Evolutionary conservation across 2,113 vertebrate species (phyloP).

Genomic region (Hypomesus transpacificus): DNA sequence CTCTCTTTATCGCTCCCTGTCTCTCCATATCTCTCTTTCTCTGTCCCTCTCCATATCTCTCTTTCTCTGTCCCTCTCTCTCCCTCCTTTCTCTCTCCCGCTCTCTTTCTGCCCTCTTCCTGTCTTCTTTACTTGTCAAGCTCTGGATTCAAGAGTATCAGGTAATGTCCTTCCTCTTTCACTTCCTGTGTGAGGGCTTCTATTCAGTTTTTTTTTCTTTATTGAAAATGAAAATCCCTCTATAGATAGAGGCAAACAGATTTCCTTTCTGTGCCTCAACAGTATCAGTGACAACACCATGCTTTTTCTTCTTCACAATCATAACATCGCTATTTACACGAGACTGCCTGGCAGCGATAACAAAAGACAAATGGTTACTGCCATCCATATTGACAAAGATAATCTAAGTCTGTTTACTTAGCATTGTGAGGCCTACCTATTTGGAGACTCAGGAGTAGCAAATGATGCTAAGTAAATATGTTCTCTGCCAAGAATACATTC

Average conservation of each 20-base stretch:
- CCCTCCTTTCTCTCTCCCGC: neutral
- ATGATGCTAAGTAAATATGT: slow-evolving; percentile 48
- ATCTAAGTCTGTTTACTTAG: slow-evolving; percentile 15
- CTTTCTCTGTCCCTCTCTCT: neutral
- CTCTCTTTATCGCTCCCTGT: slow-evolving; percentile 30
- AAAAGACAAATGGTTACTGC: slow-evolving; percentile 29
- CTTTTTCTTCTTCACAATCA: slow-evolving; percentile 32
- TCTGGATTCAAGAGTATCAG: slow-evolving; percentile 73
- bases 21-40: slow-evolving; percentile 44
- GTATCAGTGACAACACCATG: slow-evolving; percentile 43
- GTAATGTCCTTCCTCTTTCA: slow-evolving; percentile 44
- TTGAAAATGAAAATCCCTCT: slow-evolving; percentile 29
- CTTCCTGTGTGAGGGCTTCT: neutral
- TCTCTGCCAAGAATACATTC: slow-evolving; percentile 31
- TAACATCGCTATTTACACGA: slow-evolving; percentile 28
- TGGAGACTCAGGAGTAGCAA: neutral
- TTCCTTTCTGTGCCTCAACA: slow-evolving; percentile 27
- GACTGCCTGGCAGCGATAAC: slow-evolving; percentile 21
- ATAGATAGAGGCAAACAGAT: slow-evolving; percentile 23
- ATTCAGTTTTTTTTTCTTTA: slow-evolving; percentile 30
- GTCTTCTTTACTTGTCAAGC: slow-evolving; percentile 58
- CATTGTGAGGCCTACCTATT: neutral
- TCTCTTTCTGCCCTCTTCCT: slow-evolving; percentile 8
- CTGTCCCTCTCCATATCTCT: neutral
- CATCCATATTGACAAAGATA: slow-evolving; percentile 12